Conservation (phyloP, 2,888 invertebrate genomes). For the Cephus spinipes region DNA sequence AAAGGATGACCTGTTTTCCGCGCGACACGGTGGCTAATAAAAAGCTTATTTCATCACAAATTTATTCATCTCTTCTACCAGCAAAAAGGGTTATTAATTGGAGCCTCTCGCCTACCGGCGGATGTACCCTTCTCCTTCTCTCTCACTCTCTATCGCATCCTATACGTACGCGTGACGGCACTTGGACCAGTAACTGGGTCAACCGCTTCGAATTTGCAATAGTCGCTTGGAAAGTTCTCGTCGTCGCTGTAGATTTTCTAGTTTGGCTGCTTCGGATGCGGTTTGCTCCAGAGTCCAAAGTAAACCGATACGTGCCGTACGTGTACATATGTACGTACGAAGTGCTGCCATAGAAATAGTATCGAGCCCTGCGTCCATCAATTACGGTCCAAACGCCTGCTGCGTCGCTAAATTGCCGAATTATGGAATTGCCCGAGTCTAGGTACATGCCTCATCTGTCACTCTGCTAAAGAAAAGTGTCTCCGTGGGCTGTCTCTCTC, state of each 20-base stretch:
- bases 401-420: not conserved
- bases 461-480: not conserved
- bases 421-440: not conserved
- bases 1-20: not conserved
- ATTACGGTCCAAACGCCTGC: not conserved
- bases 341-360: no score
- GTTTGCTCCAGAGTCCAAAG: not conserved
- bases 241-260: not conserved
- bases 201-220: conserved; percentile 25
- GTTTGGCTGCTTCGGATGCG: no score
- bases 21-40: conserved; percentile 1
- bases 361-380: no score
- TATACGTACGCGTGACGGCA: not conserved
- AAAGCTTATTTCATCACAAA: conserved; percentile 24
- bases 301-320: not conserved
- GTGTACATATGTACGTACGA: no score
- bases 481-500: not conserved
- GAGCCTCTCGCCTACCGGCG: conserved; percentile 10
- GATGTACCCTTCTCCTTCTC: not conserved
- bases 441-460: not conserved
- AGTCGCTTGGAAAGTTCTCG: conserved; percentile 15
- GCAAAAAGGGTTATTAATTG: conserved; percentile 30
- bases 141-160: not conserved
- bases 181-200: conserved; percentile 19
- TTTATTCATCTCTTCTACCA: conserved; percentile 27